A percentile compares a stretch with the other conserved stretches of the same genome.
phyloP scores from a whole-genome alignment of 2,113 vertebrate genomes.

The Propithecus coquereli region DNA sequence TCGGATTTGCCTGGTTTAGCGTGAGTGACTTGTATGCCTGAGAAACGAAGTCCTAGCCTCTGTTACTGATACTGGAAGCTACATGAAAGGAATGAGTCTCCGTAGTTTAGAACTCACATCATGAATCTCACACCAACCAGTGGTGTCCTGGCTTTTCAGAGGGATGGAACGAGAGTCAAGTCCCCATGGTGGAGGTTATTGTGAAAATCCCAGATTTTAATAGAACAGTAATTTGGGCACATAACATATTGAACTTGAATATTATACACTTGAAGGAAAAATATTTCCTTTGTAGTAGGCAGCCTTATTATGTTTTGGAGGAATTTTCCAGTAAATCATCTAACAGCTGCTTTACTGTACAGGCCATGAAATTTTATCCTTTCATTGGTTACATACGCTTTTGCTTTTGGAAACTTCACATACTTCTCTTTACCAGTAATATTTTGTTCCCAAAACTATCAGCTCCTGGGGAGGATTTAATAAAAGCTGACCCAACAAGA shows the following conservation, averaged over 20 bases:
- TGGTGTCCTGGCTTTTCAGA: background rate
- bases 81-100: background rate
- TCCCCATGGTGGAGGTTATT: background rate
- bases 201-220: background rate
- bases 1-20: background rate
- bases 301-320: conserved; percentile 51
- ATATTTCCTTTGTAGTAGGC: conserved; percentile 68
- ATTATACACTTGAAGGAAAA: conserved; percentile 48
- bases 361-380: conserved; percentile 65
- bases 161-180: background rate
- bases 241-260: conserved; percentile 60
- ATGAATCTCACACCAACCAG: background rate
- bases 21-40: background rate
- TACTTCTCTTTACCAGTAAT: conserved; percentile 66
- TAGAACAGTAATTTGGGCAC: conserved; percentile 41
- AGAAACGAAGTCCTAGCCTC: background rate
- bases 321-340: conserved; percentile 72
- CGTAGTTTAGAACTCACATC: background rate
- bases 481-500: conserved; percentile 57
- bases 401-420: conserved; percentile 60
- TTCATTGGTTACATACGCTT: conserved; percentile 53
- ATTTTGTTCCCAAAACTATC: conserved; percentile 61
- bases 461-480: conserved; percentile 62
- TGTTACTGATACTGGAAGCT: background rate
- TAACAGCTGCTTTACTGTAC: conserved; percentile 67